These are phyloP conservation scores for Nothocercus julius DNA, from an alignment of 2,113 vertebrate species.

Conservation along the genomic window DNA sequence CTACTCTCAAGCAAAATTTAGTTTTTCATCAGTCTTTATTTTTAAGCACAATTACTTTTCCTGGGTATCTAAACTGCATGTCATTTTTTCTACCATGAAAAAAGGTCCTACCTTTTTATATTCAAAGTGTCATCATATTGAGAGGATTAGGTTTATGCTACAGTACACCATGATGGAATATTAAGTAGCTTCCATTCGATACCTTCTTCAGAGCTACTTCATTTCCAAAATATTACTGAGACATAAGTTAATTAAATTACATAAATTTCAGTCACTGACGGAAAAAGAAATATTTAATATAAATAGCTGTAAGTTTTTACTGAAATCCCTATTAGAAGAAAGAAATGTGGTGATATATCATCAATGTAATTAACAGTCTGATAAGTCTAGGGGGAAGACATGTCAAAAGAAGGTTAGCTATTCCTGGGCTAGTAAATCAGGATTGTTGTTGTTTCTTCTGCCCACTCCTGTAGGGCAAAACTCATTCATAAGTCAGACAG, in stretches of 20 bases:
- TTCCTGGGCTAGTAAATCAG: not conserved
- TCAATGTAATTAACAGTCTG: constrained; percentile 33
- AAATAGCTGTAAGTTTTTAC: constrained; percentile 51
- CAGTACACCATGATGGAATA: constrained; percentile 24
- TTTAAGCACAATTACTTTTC: not conserved
- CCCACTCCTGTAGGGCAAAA: constrained; percentile 36
- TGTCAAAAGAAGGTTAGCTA: constrained; percentile 48
- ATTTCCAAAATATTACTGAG: constrained; percentile 61
- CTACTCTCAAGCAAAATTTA: not conserved
- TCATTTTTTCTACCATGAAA: not conserved
- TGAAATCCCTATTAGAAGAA: constrained; percentile 8
- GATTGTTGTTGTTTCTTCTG: constrained; percentile 58
- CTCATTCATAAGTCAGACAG: constrained; percentile 51
- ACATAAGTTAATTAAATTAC: constrained; percentile 73
- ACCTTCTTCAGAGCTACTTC: constrained; percentile 43
- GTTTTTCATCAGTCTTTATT: not conserved
- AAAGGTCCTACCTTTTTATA: constrained; percentile 23
- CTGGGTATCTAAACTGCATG: not conserved
- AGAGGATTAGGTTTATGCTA: constrained; percentile 41
- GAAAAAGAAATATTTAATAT: constrained; percentile 52
- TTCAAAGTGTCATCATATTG: constrained; percentile 27
- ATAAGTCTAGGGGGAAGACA: constrained; percentile 18
- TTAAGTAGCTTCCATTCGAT: constrained; percentile 50
- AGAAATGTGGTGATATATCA: constrained; percentile 15
- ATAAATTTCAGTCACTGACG: constrained; percentile 61